Evolutionary conservation across 2,888 invertebrate genomes (phyloP).

Genomic region (Anaspis maculata): DNA sequence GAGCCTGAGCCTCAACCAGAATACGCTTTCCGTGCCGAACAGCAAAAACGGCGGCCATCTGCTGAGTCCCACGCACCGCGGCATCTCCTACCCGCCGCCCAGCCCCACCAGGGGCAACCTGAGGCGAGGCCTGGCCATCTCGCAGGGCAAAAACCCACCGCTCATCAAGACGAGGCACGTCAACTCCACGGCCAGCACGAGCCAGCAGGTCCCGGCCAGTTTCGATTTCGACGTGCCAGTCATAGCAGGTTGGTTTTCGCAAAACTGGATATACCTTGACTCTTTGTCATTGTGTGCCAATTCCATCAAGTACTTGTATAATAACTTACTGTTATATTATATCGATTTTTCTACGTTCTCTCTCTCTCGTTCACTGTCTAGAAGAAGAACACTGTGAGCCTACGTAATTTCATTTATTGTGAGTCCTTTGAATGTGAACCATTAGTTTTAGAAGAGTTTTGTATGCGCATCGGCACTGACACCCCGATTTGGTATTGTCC

Average conservation of each 20-base stretch:
- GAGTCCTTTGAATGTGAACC: slow-evolving; percentile 27
- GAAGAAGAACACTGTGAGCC: slow-evolving; percentile 42
- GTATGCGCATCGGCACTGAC: slow-evolving; percentile 6
- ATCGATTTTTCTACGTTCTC: slow-evolving; percentile 18
- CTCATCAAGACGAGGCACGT: slow-evolving; percentile 73
- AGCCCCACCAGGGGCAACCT: slow-evolving; percentile 62
- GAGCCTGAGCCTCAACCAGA: slow-evolving; percentile 38
- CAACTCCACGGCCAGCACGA: slow-evolving; percentile 43
- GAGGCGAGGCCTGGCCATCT: slow-evolving; percentile 60
- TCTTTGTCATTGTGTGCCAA: too few relatives aligned
- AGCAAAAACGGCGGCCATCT: slow-evolving; percentile 40
- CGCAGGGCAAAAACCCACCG: slow-evolving; percentile 71
- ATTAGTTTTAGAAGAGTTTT: slow-evolving; percentile 19
- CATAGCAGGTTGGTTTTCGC: slow-evolving; percentile 38
- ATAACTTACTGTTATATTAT: too few relatives aligned
- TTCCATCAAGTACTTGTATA: too few relatives aligned
- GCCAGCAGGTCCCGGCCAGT: slow-evolving; percentile 34
- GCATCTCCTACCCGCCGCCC: slow-evolving; percentile 76
- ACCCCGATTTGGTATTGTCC: too few relatives aligned
- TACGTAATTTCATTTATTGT: slow-evolving; percentile 38
- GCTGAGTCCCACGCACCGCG: slow-evolving; percentile 55
- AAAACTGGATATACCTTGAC: too few relatives aligned
- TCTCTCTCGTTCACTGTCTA: slow-evolving; percentile 28
- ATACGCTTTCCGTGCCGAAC: slow-evolving; percentile 50
- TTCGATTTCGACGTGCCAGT: slow-evolving; percentile 46